Evolutionary conservation across 2,113 vertebrate genomes (phyloP).

Genomic region (Sebastes schlegelii): DNA sequence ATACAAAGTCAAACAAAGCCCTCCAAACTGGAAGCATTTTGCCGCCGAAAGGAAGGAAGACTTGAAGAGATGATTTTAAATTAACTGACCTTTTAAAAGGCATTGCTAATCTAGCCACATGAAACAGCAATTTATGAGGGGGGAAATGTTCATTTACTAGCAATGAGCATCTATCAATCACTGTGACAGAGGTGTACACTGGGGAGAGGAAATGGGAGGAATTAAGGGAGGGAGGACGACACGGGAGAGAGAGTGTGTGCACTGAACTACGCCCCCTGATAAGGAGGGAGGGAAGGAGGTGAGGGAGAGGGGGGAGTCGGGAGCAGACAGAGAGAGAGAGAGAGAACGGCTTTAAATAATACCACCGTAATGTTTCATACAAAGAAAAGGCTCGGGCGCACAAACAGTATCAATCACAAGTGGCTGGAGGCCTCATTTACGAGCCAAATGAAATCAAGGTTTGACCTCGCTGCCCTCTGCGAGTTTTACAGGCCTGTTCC

Average conservation of each 20-base stretch:
- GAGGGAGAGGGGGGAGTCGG: constrained; percentile 14
- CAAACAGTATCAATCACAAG: constrained; percentile 73
- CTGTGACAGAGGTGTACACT: constrained; percentile 73
- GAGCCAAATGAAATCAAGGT: constrained; percentile 66
- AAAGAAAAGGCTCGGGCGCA: constrained; percentile 39
- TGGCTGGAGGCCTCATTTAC: constrained; percentile 68
- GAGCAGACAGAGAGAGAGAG: constrained; percentile 21
- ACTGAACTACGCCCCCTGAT: constrained; percentile 60
- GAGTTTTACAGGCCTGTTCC: constrained; percentile 12
- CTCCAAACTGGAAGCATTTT: constrained; percentile 11
- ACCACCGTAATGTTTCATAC: constrained; percentile 67
- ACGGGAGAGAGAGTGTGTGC: constrained; percentile 51
- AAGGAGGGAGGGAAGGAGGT: constrained; percentile 43
- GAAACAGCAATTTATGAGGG: constrained; percentile 81
- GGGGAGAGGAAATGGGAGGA: constrained; percentile 67
- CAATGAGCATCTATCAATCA: constrained; percentile 82
- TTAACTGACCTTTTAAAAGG: constrained; percentile 81
- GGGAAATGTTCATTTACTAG: constrained; percentile 80
- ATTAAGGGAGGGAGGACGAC: constrained; percentile 51
- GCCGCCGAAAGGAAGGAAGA: constrained; percentile 21
- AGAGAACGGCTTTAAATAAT: constrained; percentile 51
- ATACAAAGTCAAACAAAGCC: constrained; percentile 65
- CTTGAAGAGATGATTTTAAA: constrained; percentile 71
- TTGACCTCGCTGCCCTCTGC: constrained; percentile 45
- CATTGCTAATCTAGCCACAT: constrained; percentile 83